These are phyloP conservation scores for Brachyhypopomus gauderio DNA, from an alignment of 2,113 vertebrate species.

Conservation along the genomic window DNA sequence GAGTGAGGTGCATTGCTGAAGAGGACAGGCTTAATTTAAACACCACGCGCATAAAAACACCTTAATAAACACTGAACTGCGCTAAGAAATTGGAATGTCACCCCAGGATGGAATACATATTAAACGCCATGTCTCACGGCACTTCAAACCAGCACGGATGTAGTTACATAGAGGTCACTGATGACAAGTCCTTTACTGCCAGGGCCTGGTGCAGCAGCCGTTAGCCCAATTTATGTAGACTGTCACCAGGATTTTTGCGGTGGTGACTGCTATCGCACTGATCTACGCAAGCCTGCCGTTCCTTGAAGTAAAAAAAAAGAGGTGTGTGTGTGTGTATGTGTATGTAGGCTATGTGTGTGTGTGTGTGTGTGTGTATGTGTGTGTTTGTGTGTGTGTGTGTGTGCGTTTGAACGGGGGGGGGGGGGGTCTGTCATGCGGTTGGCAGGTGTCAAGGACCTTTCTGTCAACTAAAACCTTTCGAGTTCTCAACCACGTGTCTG, in stretches of 20 bases:
- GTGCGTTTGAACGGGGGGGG: no score
- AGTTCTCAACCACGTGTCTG: slow-evolving; percentile 23
- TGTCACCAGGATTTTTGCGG: slow-evolving; percentile 51
- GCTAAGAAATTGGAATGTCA: slow-evolving; percentile 54
- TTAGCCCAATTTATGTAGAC: slow-evolving; percentile 62
- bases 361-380: no score
- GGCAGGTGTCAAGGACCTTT: slow-evolving; percentile 53
- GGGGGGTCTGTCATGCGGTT: slow-evolving; percentile 44
- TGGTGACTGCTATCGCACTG: slow-evolving; percentile 47
- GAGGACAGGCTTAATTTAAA: slow-evolving; percentile 38
- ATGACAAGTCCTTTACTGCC: slow-evolving; percentile 59
- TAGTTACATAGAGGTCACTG: slow-evolving; percentile 57
- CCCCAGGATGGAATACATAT: slow-evolving; percentile 56
- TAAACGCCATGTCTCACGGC: slow-evolving; percentile 58
- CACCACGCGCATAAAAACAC: slow-evolving; percentile 23
- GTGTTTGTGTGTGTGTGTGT: no score
- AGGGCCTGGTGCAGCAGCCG: slow-evolving; percentile 41
- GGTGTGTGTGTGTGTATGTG: no score
- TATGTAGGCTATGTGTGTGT: no score
- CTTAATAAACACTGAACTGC: slow-evolving; percentile 49
- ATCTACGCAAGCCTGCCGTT: slow-evolving; percentile 48
- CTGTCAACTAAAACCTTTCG: slow-evolving; percentile 48
- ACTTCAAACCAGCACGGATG: slow-evolving; percentile 55
- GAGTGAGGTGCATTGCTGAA: slow-evolving; percentile 3
- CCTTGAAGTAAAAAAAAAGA: neutral